Percentiles rank a stretch among this genome's conserved stretches.
Conservation (phyloP, 2,888 invertebrate species). For the Parapristionchus giblindavisi region DNA sequence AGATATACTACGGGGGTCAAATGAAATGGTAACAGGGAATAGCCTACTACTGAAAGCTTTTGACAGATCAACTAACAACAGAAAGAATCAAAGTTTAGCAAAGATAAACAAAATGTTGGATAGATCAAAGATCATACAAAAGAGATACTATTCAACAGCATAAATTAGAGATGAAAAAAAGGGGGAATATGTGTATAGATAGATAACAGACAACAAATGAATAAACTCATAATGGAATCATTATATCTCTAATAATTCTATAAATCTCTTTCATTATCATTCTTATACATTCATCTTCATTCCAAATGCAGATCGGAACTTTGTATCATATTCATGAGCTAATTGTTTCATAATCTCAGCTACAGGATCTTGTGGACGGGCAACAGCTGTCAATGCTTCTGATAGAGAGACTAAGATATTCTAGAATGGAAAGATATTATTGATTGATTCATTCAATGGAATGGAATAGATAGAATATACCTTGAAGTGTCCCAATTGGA, state of each 20-base stretch:
- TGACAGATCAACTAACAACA: too few relatives aligned
- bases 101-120: too few relatives aligned
- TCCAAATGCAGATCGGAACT: slow-evolving; percentile 65
- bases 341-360: slow-evolving; percentile 54
- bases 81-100: too few relatives aligned
- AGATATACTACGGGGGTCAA: too few relatives aligned
- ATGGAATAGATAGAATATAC: slow-evolving; percentile 42
- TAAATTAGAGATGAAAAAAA: not conserved
- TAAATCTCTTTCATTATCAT: not conserved
- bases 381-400: slow-evolving; percentile 54
- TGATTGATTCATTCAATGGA: not conserved
- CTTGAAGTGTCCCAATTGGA: slow-evolving; percentile 59
- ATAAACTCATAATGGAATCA: too few relatives aligned
- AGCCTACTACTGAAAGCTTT: too few relatives aligned
- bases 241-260: not conserved
- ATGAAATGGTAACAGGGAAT: too few relatives aligned
- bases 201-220: too few relatives aligned
- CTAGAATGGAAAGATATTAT: slow-evolving; percentile 43
- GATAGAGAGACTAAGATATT: slow-evolving; percentile 52
- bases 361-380: slow-evolving; percentile 57
- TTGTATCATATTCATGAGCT: slow-evolving; percentile 59
- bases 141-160: not conserved
- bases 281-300: slow-evolving; percentile 48
- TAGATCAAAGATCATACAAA: not conserved
- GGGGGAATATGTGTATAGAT: not conserved